Percentiles rank a stretch among this genome's conserved stretches.
Conservation (phyloP, 30 jellyfish, hydroid and myxozoan genomes). For the Aurelia aurita complex sp. Pacific region DNA sequence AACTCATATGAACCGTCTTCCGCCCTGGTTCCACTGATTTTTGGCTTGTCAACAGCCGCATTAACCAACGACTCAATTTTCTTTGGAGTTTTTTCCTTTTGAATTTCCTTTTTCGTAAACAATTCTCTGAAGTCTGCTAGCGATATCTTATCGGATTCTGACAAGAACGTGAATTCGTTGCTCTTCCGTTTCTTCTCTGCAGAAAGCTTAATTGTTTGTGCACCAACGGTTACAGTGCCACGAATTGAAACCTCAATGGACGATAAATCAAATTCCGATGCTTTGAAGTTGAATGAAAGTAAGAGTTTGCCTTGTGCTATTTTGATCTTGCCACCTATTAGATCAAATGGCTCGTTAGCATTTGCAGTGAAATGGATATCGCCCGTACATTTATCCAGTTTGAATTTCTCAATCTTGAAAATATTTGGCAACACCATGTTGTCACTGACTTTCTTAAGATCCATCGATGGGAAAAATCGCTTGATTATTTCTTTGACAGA, state of each 20-base stretch:
- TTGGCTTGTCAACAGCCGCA: constrained; percentile 61
- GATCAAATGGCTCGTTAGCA: constrained; percentile 81
- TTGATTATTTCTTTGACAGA: constrained; percentile 45
- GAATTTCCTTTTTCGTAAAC: constrained; percentile 59
- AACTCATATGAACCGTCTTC: constrained; percentile 83
- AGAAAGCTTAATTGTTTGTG: constrained; percentile 48
- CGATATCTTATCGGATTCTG: constrained; percentile 40
- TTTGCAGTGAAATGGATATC: constrained; percentile 69
- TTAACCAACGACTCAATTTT: constrained; percentile 43
- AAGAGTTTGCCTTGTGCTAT: constrained; percentile 59
- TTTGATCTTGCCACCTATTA: constrained; percentile 62
- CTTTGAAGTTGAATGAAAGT: constrained; percentile 54
- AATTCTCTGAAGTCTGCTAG: constrained; percentile 65
- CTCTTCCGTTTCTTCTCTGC: constrained; percentile 51
- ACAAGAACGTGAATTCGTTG: constrained; percentile 52
- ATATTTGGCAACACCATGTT: constrained; percentile 55
- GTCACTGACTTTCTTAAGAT: constrained; percentile 48
- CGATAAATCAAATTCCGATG: constrained; percentile 30
- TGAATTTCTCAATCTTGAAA: constrained; percentile 58
- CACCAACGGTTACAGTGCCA: constrained; percentile 59
- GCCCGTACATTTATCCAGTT: constrained; percentile 64
- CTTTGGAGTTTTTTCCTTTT: constrained; percentile 44
- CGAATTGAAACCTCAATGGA: constrained; percentile 38
- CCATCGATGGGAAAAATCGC: constrained; percentile 46
- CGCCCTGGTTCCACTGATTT: constrained; percentile 52